phyloP scores from a whole-genome alignment of 2,888 invertebrate genomes.

The Dichetophora obliterata region DNA sequence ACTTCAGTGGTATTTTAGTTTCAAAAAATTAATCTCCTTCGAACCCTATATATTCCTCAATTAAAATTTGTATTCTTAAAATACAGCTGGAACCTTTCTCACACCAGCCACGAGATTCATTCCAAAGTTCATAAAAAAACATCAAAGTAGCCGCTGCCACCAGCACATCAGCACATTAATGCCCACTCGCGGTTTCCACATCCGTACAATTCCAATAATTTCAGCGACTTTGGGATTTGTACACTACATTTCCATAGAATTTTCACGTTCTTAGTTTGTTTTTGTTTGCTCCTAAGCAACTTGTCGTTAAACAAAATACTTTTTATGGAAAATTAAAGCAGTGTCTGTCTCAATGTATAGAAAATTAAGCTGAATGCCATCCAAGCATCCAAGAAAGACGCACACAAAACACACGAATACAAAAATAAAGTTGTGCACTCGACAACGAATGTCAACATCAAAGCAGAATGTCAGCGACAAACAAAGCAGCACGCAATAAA shows the following conservation, averaged over 20 bases:
- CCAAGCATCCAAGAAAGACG: not conserved
- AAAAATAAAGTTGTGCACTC: conserved; percentile 1
- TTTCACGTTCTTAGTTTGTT: not conserved
- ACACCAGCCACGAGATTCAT: too few species aligned
- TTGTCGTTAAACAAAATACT: not conserved
- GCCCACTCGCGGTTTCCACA: conserved; percentile 17
- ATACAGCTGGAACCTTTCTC: too few species aligned
- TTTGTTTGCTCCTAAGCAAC: not conserved
- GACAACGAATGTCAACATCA: conserved; percentile 22
- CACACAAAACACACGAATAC: conserved; percentile 7
- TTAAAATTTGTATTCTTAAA: too few species aligned
- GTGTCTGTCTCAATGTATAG: too few species aligned
- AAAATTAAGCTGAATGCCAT: too few species aligned
- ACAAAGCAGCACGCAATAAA: not conserved
- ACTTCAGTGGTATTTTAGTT: too few species aligned
- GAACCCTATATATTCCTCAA: too few species aligned
- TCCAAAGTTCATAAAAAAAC: conserved; percentile 16
- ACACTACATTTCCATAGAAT: not conserved
- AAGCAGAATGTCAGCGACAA: not conserved
- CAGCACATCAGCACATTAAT: conserved; percentile 12
- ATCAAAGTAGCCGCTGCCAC: conserved; percentile 34
- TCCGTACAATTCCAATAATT: conserved; percentile 16
- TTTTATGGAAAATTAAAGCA: not conserved
- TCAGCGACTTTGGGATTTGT: not conserved
- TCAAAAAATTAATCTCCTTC: too few species aligned